Evolutionary conservation across 2,888 invertebrate species (phyloP), one percentile per base, ranked within the genome.

Genomic region (Prenolepis imparis): DNA sequence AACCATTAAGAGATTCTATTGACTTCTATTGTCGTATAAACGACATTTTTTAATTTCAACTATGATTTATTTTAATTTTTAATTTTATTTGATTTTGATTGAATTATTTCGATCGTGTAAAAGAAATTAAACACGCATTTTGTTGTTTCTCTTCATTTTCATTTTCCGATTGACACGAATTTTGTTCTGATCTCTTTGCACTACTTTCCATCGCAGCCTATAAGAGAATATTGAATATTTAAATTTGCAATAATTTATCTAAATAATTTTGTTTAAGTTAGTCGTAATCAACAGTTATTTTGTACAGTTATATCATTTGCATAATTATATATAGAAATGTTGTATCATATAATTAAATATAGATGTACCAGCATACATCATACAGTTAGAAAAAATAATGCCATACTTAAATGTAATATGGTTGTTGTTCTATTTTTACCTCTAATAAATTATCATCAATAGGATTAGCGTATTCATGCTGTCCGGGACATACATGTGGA

Each of bases 401-500:
- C 18, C 11, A 5, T 21, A 1, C 28, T 9, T 28, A 63, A 28
- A 1, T 28, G 36, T 41, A 52, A 66, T 80, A 82, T 82, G n/a
- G n/a, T n/a, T n/a, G 85, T 18, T 41, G 88, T 82, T 64, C 85
- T 80, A 3, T 24, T 80, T 5, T 57, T 57, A 82, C 81, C 21
- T 63, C 52, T 11, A 48, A 12, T 3, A 63, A 11, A 12, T 63
- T 12, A 88, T 86, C 28, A 28, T 48, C 12, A 9, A 88, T 39
- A 9, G 94, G 95, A 89, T 95, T 95, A 24, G 90, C 75, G 82
- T 94, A 95, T 77, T 94, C 93, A 78, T 95, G 94, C 77, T 93
- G 91, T 21, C 93, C 93, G 3, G 94, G 92, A 52, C 90, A 85
- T 41, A 94, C 83, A 39, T 90, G 75, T 15, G 91, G 86, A 72